phyloP scores from a whole-genome alignment of 2,797 vertebrate species.

The Sparus aurata region DNA sequence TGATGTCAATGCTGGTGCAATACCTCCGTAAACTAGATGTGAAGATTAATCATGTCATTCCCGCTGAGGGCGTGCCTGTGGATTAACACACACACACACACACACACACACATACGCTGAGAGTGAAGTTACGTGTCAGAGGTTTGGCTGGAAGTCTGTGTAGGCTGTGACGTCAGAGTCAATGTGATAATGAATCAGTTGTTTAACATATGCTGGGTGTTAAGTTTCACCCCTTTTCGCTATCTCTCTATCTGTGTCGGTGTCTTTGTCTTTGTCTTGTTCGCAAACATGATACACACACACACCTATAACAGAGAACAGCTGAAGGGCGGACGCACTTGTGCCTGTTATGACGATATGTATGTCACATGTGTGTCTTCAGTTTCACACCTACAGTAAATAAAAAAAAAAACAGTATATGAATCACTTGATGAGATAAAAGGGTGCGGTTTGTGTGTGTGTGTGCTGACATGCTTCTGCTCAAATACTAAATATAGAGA shows the following conservation, averaged over 20 bases:
- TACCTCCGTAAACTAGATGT: background rate
- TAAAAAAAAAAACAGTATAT: conserved; percentile 34
- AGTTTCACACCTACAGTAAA: conserved; percentile 35
- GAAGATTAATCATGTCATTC: conserved; percentile 25
- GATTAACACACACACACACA: background rate
- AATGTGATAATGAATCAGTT: conserved; percentile 46
- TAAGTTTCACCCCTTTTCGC: conserved; percentile 21
- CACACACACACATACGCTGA: background rate
- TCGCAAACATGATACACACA: background rate
- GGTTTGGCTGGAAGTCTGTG: conserved; percentile 29
- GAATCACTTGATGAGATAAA: conserved; percentile 24
- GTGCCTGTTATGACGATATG: conserved; percentile 7
- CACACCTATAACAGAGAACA: conserved; percentile 25
- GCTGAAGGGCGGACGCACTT: conserved; percentile 23
- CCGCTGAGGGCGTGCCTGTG: conserved; percentile 39
- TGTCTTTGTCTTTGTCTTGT: conserved; percentile 24
- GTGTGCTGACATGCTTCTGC: conserved; percentile 26
- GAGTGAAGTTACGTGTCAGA: conserved; percentile 19
- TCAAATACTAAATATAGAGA: conserved; percentile 10
- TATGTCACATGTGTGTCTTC: conserved; percentile 17
- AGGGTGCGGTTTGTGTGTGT: background rate
- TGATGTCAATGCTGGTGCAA: conserved; percentile 51
- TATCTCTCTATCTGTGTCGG: conserved; percentile 3
- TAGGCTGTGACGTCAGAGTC: conserved; percentile 45
- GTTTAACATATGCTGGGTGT: conserved; percentile 54